Evolutionary conservation across 2,797 vertebrate species (phyloP).

Genomic region (Acestrorhynchus altus): DNA sequence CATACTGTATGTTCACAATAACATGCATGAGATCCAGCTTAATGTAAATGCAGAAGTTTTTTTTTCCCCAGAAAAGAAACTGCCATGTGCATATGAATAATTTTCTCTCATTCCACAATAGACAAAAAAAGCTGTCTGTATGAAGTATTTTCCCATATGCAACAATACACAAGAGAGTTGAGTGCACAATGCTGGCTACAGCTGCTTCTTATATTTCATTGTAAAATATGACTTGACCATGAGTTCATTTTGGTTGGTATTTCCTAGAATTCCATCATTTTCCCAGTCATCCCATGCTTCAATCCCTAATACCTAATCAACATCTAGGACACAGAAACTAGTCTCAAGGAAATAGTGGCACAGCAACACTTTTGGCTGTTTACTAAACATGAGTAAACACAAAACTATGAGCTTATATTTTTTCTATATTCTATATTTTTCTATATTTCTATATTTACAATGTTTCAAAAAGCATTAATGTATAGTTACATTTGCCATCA

Average conservation of each 20-base stretch:
- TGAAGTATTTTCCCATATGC: background rate
- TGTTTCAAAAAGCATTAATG: no score
- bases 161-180: background rate
- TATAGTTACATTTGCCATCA: no score
- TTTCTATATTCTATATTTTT: no score
- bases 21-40: background rate
- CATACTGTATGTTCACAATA: background rate
- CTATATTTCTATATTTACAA: no score
- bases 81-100: background rate
- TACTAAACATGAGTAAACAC: no score
- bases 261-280: background rate
- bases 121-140: constrained; percentile 1
- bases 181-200: background rate
- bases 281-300: no score
- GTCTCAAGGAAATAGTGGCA: no score
- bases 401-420: no score
- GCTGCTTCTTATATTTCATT: background rate
- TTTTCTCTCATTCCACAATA: background rate
- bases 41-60: background rate
- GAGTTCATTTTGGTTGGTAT: background rate
- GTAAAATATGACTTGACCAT: background rate
- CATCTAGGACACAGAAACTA: no score
- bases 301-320: no score
- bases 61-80: background rate
- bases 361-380: no score